A percentile compares a stretch with the other conserved stretches of the same genome.
These are phyloP conservation scores for Atractosteus spatula DNA, from an alignment of 2,113 vertebrate genomes.

Conservation along the genomic window DNA sequence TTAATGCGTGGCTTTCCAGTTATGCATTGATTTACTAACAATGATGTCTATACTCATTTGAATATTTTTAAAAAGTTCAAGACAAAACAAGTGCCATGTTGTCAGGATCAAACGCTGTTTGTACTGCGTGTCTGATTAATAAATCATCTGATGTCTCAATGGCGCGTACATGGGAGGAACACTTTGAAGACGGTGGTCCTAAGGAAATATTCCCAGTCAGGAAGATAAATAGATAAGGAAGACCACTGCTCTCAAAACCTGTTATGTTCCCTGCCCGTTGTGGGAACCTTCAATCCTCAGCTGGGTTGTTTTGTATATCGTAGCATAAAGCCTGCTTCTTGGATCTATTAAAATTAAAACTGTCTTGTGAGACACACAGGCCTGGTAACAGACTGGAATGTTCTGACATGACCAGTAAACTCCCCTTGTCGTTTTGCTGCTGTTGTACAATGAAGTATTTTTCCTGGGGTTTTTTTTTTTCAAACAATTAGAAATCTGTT, in stretches of 20 bases:
- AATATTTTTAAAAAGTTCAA: too few relatives aligned
- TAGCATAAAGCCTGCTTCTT: neutral
- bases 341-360: neutral
- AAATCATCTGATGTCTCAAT: constrained; percentile 43
- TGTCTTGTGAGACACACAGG: neutral
- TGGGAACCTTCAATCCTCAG: constrained; percentile 6
- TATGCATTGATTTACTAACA: too few relatives aligned
- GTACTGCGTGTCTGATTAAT: neutral
- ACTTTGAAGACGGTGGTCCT: constrained; percentile 37
- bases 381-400: neutral
- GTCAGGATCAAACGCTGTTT: too few relatives aligned
- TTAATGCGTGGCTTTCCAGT: too few relatives aligned
- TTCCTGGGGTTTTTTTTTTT: neutral
- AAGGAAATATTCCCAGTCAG: constrained; percentile 27
- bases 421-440: neutral
- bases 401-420: constrained; percentile 4
- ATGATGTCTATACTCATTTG: too few relatives aligned
- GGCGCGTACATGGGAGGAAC: constrained; percentile 30
- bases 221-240: constrained; percentile 14
- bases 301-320: neutral
- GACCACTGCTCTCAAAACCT: constrained; percentile 25
- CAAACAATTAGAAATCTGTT: constrained; percentile 1
- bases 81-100: too few relatives aligned
- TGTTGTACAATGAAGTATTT: neutral
- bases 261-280: neutral